Evolutionary conservation across 2,797 vertebrate genomes (phyloP).

Genomic region (Arremon aurantiirostris): DNA sequence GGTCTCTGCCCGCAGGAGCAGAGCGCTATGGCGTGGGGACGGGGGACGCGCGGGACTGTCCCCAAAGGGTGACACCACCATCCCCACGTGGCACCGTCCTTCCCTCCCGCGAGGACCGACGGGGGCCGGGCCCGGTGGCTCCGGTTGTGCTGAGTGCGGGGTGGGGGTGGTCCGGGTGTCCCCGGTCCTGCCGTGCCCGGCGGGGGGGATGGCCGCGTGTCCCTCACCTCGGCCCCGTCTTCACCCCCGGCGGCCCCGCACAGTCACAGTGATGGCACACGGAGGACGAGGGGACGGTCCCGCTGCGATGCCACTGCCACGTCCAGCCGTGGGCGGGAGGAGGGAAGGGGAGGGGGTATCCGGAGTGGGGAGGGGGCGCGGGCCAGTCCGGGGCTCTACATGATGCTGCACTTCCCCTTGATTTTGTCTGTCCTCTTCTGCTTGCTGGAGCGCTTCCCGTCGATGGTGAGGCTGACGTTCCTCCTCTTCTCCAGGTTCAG

Average conservation of each 20-base stretch:
- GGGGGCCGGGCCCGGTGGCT: not conserved
- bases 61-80: not conserved
- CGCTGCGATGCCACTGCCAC: not conserved
- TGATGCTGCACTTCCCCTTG: constrained; percentile 93
- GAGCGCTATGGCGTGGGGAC: not conserved
- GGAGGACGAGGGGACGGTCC: not conserved
- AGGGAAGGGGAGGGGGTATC: not conserved
- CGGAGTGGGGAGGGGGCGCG: not conserved
- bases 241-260: not conserved
- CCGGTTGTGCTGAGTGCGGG: not conserved
- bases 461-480: constrained; percentile 93
- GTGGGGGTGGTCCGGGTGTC: not conserved
- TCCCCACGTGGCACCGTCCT: not conserved
- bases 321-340: not conserved
- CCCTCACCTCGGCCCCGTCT: not conserved
- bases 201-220: rapidly evolving
- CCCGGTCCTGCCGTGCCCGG: not conserved
- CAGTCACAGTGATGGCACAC: constrained; percentile 66
- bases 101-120: not conserved
- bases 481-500: constrained; percentile 95
- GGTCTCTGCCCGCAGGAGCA: not conserved
- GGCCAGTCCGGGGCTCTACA: constrained; percentile 76
- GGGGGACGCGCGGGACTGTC: not conserved
- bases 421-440: constrained; percentile 92
- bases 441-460: constrained; percentile 87